A percentile compares a stretch with the other conserved stretches of the same genome.
These are phyloP conservation scores for Pogonomyrmex barbatus DNA, from an alignment of 1,140 invertebrate species.

Conservation along the genomic window DNA sequence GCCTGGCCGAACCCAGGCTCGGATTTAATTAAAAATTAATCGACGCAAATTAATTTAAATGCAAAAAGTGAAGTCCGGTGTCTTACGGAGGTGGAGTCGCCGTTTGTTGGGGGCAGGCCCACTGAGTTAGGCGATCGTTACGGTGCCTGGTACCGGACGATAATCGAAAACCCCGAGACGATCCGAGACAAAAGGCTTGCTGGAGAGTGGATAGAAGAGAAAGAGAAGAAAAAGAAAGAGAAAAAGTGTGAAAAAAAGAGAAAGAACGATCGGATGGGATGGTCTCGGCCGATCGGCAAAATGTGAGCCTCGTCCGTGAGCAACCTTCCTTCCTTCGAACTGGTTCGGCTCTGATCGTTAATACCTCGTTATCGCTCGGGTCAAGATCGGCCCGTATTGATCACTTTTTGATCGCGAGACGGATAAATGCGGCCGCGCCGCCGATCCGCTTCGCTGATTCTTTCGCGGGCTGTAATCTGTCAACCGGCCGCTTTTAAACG, in stretches of 20 bases:
- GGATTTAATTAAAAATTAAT: conserved; percentile 85
- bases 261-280: conserved; percentile 48
- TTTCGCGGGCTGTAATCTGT: conserved; percentile 57
- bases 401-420: conserved; percentile 70
- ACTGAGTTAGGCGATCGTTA: conserved; percentile 84
- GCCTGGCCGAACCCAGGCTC: conserved; percentile 58
- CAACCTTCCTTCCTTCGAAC: conserved; percentile 66
- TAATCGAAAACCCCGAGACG: conserved; percentile 83
- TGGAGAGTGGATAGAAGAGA: conserved; percentile 29
- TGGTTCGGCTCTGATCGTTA: conserved; percentile 79
- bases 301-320: conserved; percentile 58
- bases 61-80: conserved; percentile 77
- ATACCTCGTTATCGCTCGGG: conserved; percentile 82
- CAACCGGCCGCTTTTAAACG: conserved; percentile 53
- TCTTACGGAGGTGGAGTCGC: conserved; percentile 81
- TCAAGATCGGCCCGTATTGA: conserved; percentile 72
- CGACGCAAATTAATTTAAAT: conserved; percentile 85
- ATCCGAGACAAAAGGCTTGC: conserved; percentile 80
- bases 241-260: background rate
- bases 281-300: conserved; percentile 61
- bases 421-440: conserved; percentile 65
- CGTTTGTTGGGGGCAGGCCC: conserved; percentile 82
- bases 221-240: background rate
- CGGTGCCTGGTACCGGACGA: conserved; percentile 77
- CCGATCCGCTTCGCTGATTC: conserved; percentile 58